Evolutionary conservation across 2,888 invertebrate genomes (phyloP).

Genomic region (Campaea margaritaria): DNA sequence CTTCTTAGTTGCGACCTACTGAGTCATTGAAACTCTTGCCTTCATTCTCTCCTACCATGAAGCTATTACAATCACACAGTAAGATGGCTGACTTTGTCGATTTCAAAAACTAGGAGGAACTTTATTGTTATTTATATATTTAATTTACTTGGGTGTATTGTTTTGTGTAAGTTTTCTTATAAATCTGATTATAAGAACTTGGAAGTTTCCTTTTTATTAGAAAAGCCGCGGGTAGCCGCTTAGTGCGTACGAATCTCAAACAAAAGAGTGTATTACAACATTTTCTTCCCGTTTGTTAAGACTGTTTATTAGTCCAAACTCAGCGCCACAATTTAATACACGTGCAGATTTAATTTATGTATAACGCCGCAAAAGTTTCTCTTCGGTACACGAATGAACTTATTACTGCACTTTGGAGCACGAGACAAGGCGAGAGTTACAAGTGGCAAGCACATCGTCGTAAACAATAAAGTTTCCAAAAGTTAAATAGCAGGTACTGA

Average conservation of each 20-base stretch:
- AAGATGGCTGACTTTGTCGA: too few relatives aligned
- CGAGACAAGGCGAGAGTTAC: constrained; percentile 47
- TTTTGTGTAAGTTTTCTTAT: too few relatives aligned
- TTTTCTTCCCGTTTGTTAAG: constrained; percentile 25
- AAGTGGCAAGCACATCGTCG: constrained; percentile 55
- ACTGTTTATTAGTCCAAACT: constrained; percentile 46
- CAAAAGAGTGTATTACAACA: constrained; percentile 6
- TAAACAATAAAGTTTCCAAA: constrained; percentile 55
- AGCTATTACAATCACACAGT: too few relatives aligned
- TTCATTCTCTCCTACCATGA: too few relatives aligned
- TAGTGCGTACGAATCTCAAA: too few relatives aligned
- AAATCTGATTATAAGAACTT: too few relatives aligned
- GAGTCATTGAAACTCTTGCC: constrained; percentile 8
- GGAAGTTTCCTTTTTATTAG: too few relatives aligned
- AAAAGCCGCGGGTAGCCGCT: too few relatives aligned
- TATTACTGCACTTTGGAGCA: constrained; percentile 46
- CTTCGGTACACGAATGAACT: constrained; percentile 52
- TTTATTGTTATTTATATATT: too few relatives aligned
- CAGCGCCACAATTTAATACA: constrained; percentile 42
- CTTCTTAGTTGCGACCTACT: constrained; percentile 28
- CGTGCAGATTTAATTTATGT: constrained; percentile 58
- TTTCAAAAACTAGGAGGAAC: too few relatives aligned
- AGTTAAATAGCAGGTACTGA: constrained; percentile 59
- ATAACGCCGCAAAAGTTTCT: constrained; percentile 54
- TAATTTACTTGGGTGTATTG: too few relatives aligned